These are phyloP conservation scores for Trissolcus basalis DNA, from an alignment of 1,140 invertebrate genomes.

Conservation along the genomic window DNA sequence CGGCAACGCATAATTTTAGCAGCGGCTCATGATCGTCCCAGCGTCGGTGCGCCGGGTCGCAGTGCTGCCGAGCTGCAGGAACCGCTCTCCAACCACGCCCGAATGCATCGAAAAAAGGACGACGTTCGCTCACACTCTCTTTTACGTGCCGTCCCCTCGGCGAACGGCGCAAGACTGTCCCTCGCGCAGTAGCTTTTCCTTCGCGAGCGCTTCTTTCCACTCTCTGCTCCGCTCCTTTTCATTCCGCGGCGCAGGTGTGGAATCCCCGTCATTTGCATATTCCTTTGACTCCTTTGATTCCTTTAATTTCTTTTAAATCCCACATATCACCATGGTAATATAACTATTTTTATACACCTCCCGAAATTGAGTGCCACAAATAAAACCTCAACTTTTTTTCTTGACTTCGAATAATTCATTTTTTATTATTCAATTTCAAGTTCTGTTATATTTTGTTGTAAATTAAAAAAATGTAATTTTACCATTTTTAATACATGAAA, in stretches of 20 bases:
- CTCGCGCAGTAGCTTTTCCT: conserved; percentile 14
- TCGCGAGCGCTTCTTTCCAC: conserved; percentile 1
- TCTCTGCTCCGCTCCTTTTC: not conserved
- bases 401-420: too few relatives aligned
- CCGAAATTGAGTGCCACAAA: too few relatives aligned
- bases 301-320: not conserved
- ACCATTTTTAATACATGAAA: too few relatives aligned
- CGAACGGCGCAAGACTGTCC: conserved; percentile 40
- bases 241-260: conserved; percentile 8
- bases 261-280: not conserved
- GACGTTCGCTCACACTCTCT: conserved; percentile 7
- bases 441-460: too few relatives aligned
- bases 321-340: not conserved
- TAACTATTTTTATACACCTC: too few relatives aligned
- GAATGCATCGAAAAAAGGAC: conserved; percentile 35
- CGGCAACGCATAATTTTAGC: conserved; percentile 7
- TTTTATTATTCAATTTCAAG: too few relatives aligned
- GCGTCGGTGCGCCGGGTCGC: not conserved
- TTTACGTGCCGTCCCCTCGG: conserved; percentile 17
- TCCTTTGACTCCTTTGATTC: not conserved
- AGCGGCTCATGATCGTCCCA: conserved; percentile 1
- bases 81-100: conserved; percentile 43
- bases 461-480: too few relatives aligned
- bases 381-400: too few relatives aligned
- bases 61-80: conserved; percentile 4